Conservation (phyloP, 2,888 invertebrate genomes). For the Camponotus fellah region DNA sequence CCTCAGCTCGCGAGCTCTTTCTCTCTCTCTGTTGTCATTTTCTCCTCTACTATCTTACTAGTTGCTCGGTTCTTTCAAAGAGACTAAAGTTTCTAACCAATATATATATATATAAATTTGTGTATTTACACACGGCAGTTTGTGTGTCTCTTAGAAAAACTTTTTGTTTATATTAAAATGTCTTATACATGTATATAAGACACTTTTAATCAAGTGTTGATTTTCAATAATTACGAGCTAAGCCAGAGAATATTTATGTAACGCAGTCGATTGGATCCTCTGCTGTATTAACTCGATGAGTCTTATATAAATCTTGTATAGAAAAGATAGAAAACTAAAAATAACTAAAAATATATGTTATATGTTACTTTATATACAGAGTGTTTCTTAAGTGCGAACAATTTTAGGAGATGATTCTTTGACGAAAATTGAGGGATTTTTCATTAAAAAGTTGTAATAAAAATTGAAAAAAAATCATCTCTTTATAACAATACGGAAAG, state of each 20-base stretch:
- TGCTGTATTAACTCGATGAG: not conserved
- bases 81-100: not conserved
- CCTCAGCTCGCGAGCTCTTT: not conserved
- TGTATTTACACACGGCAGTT: conserved; percentile 27
- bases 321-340: not conserved
- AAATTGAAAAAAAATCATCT: too few species aligned
- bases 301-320: not conserved
- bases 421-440: too few species aligned
- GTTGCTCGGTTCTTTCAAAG: not conserved
- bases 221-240: conserved; percentile 43
- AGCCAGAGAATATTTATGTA: conserved; percentile 9
- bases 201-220: conserved; percentile 53
- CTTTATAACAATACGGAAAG: too few species aligned
- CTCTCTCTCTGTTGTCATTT: not conserved
- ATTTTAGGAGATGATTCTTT: too few species aligned
- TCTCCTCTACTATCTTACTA: not conserved
- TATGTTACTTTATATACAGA: not conserved
- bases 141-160: conserved; percentile 16
- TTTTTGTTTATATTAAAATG: conserved; percentile 32
- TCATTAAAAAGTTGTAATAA: too few species aligned
- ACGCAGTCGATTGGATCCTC: not conserved
- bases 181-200: conserved; percentile 6
- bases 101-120: not conserved
- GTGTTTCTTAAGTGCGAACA: too few species aligned
- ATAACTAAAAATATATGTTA: not conserved